These are phyloP conservation scores for Nomada flava DNA, from an alignment of 2,888 invertebrate species.

Conservation along the genomic window DNA sequence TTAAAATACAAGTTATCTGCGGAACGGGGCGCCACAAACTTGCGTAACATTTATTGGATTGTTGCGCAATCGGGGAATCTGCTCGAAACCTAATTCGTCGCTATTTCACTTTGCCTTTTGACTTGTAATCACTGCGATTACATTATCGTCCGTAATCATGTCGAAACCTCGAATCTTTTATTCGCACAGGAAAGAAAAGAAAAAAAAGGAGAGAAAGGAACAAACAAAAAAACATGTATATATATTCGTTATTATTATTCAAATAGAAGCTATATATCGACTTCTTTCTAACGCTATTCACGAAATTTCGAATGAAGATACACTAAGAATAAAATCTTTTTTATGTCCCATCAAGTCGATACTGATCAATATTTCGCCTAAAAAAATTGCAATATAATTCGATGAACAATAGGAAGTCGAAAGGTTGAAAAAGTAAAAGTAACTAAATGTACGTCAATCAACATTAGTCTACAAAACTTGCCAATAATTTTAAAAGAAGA, in stretches of 20 bases:
- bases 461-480: too few species aligned
- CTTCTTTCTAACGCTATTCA: too few species aligned
- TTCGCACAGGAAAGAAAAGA: neutral
- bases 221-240: too few species aligned
- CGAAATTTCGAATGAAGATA: too few species aligned
- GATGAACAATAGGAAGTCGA: conserved; percentile 6
- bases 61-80: conserved; percentile 37
- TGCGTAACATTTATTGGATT: conserved; percentile 42
- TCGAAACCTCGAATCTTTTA: neutral
- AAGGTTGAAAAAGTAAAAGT: conserved; percentile 1
- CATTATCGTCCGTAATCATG: neutral
- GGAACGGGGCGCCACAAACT: conserved; percentile 6
- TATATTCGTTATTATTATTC: too few species aligned
- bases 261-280: too few species aligned
- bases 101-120: conserved; percentile 9
- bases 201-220: too few species aligned
- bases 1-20: conserved; percentile 60
- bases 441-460: too few species aligned
- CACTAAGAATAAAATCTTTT: too few species aligned
- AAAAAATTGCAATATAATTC: neutral
- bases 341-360: too few species aligned
- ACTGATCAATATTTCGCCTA: too few species aligned
- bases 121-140: neutral
- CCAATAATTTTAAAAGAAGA: too few species aligned
- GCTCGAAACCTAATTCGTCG: conserved; percentile 30